Percentiles rank a stretch among this genome's conserved stretches.
These are phyloP conservation scores for Melanerpes aurifrons DNA, from an alignment of 2,113 vertebrate species.

Conservation along the genomic window DNA sequence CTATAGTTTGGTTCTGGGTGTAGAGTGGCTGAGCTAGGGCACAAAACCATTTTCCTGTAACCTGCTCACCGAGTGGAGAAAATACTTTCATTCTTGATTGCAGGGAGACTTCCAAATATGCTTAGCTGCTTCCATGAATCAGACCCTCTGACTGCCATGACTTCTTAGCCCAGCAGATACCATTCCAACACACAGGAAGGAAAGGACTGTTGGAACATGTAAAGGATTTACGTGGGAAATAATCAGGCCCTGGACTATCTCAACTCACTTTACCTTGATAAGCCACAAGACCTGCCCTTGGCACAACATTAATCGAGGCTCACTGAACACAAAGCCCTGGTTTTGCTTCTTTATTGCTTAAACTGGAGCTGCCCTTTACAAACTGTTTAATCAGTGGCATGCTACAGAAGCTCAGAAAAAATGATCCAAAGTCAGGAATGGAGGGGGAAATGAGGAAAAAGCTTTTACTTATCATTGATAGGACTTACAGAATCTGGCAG, in stretches of 20 bases:
- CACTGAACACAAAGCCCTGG: background rate
- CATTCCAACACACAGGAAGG: background rate
- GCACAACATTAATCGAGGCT: background rate
- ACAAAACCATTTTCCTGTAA: background rate
- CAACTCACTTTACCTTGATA: background rate
- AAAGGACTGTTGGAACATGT: background rate
- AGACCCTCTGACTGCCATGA: background rate
- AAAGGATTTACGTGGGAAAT: background rate
- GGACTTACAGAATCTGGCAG: background rate
- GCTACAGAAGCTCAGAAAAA: background rate
- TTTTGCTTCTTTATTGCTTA: background rate
- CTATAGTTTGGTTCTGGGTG: background rate
- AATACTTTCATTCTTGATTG: background rate
- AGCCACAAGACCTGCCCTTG: background rate
- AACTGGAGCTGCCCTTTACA: background rate
- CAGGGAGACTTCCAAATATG: background rate
- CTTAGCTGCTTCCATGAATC: constrained; percentile 16
- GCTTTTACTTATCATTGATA: background rate
- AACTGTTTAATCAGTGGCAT: background rate
- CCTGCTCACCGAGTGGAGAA: background rate
- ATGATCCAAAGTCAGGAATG: background rate
- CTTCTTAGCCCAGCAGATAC: background rate
- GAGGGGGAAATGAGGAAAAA: background rate
- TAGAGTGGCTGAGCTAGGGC: background rate
- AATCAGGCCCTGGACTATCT: background rate